phyloP scores from a whole-genome alignment of 2,888 invertebrate genomes.

The Geotrupes spiniger region DNA sequence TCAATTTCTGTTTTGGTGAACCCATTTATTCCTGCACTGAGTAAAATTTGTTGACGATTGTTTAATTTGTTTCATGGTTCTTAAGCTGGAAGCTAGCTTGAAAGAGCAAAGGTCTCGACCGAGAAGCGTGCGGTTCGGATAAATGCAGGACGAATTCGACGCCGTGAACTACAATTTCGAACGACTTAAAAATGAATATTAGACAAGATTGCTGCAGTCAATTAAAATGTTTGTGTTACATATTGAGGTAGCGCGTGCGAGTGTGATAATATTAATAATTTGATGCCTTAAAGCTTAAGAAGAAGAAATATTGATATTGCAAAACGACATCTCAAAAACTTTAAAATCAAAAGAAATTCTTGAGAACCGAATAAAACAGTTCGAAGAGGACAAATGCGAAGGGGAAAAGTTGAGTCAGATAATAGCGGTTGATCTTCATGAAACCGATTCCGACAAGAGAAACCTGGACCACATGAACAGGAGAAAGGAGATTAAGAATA shows the following conservation, averaged over 20 bases:
- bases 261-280: too few species aligned
- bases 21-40: too few species aligned
- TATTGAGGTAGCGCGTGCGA: too few species aligned
- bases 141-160: constrained; percentile 53
- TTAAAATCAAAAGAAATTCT: constrained; percentile 49
- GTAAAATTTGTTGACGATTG: too few species aligned
- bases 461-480: constrained; percentile 61
- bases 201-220: too few species aligned
- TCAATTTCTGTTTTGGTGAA: too few species aligned
- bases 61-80: too few species aligned
- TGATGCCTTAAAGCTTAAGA: constrained; percentile 46
- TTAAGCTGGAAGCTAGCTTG: constrained; percentile 44
- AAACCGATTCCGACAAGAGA: constrained; percentile 58
- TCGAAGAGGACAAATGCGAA: constrained; percentile 40
- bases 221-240: too few species aligned
- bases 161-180: constrained; percentile 45
- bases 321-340: constrained; percentile 54
- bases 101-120: constrained; percentile 42
- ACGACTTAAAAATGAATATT: constrained; percentile 39
- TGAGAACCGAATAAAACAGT: constrained; percentile 44
- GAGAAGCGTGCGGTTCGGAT: constrained; percentile 51
- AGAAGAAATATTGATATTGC: constrained; percentile 50
- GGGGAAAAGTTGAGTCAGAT: constrained; percentile 54
- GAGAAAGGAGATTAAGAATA: constrained; percentile 66
- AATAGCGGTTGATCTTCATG: constrained; percentile 56